Base-by-base conservation (phyloP, 2,888 invertebrate genomes). In the Phragmatobia fuliginosa region DNA sequence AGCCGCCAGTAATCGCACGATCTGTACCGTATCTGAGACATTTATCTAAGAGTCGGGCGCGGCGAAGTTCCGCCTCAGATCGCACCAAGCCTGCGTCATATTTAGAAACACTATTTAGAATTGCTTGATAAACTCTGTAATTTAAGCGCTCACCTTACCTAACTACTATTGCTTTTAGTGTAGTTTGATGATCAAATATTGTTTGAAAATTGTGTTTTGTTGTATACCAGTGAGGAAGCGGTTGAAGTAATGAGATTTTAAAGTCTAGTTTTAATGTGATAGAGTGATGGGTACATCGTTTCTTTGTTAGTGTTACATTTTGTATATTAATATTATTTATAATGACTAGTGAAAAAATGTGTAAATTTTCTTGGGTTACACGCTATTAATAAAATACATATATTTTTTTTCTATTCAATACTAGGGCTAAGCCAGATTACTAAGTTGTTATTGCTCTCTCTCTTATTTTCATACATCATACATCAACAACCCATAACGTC, bases 1-100 rank as follows among this genome's bases (percentile, higher is more conserved):
- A 79, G 72, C 61, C 62, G 49, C 64, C n/a, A 66, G 49, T 62
- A 61, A 77, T 75, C 76, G 71, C 67, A 66, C 74, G 75, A 77
- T 71, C 71, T 32, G 31, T 31, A 25, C 25, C 61, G 61, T 71
- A 71, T 71, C 71, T 64, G 45, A 56, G 62, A 60, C 71, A 62
- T 67, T 61, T 52, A 71, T 71, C 71, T 71, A 32, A 28, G 32
- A 32, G 56, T 21, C 56, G 49, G 64, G 28, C 64, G 60, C 66
- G 62, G 56, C 33, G 62, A 67, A 25, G 70, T 71, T 67, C 67
- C 71, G 71, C 67, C n/a, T 71, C 61, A 58, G 49, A 33, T 63
- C 68, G 63, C 63, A 25, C 68, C 68, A 58, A 45, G 38, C 62
- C 62, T 25, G 38, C 14, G 52, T 36, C 61, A 62, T 52, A 65